A percentile compares a stretch with the other conserved stretches of the same genome.
These are phyloP conservation scores for Brotogeris chrysoptera DNA, from an alignment of 2,797 vertebrate species.

Conservation along the genomic window DNA sequence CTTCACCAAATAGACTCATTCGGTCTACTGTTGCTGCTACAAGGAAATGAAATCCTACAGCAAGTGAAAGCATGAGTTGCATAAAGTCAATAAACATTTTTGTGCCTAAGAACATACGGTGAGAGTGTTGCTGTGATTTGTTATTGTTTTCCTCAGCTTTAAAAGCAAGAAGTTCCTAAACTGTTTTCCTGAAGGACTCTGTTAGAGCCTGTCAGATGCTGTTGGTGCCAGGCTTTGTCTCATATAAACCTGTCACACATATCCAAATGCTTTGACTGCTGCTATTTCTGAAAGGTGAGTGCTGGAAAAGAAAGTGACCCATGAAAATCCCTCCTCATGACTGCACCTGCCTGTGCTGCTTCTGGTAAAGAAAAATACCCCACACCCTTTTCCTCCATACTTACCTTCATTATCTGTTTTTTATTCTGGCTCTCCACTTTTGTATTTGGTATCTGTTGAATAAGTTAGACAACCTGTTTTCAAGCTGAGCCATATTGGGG, in stretches of 20 bases:
- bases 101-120: background rate
- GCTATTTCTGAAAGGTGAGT: background rate
- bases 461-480: background rate
- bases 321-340: background rate
- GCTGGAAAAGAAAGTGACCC: background rate
- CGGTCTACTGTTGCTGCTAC: background rate
- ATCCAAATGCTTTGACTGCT: background rate
- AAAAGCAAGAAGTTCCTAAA: background rate
- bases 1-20: background rate
- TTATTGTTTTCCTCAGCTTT: background rate
- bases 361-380: background rate
- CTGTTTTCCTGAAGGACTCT: background rate
- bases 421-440: background rate
- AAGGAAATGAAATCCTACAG: background rate
- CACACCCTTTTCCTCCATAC: background rate
- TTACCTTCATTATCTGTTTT: background rate
- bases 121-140: background rate
- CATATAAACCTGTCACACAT: background rate
- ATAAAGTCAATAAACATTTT: background rate
- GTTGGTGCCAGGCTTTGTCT: background rate
- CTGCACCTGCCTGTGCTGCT: background rate
- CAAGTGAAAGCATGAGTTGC: background rate
- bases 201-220: background rate
- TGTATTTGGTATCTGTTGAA: background rate
- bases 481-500: accelerated